phyloP scores from a whole-genome alignment of 2,797 vertebrate species.

The Emydoidea blandingii region DNA sequence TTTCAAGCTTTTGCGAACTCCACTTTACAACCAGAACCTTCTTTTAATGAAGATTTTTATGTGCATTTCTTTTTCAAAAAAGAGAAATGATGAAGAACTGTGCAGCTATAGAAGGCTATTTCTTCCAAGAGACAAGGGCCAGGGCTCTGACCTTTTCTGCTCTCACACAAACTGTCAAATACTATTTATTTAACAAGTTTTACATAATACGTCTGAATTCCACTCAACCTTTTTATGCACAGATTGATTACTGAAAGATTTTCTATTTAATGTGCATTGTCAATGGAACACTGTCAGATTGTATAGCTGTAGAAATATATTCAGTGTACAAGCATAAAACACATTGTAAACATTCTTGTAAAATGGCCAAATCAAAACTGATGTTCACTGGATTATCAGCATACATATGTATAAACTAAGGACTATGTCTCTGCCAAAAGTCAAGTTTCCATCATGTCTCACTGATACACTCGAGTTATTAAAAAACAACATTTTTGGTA shows the following conservation, averaged over 20 bases:
- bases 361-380: background rate
- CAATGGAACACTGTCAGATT: too few relatives aligned
- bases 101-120: background rate
- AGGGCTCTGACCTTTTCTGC: too few relatives aligned
- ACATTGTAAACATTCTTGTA: background rate
- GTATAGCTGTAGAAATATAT: too few relatives aligned
- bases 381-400: background rate
- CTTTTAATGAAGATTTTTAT: slow-evolving; percentile 51
- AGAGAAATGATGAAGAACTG: slow-evolving; percentile 53
- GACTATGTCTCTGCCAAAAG: background rate
- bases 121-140: too few relatives aligned
- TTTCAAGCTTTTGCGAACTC: slow-evolving; percentile 54
- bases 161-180: too few relatives aligned
- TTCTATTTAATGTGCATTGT: too few relatives aligned
- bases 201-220: too few relatives aligned
- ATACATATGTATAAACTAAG: background rate
- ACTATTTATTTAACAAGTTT: too few relatives aligned
- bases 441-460: background rate
- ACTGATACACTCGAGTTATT: background rate
- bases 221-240: too few relatives aligned
- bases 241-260: too few relatives aligned
- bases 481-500: background rate
- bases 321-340: too few relatives aligned
- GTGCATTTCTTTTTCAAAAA: slow-evolving; percentile 60
- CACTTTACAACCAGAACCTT: slow-evolving; percentile 15